phyloP scores from a whole-genome alignment of 2,113 vertebrate species.

The Megaceryle torquata region DNA sequence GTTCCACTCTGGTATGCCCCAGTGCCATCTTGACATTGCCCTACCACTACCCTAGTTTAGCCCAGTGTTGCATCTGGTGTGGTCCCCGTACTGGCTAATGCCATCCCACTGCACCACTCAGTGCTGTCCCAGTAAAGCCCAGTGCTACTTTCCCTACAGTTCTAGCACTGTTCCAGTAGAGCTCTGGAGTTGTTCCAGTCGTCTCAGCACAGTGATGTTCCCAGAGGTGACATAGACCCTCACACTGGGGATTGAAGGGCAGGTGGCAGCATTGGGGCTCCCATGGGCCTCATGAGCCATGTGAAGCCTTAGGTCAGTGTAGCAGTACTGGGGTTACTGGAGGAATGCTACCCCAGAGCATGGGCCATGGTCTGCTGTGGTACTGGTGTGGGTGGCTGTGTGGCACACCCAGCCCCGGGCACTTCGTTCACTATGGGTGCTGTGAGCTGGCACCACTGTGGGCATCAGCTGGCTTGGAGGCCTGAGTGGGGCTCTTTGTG shows the following conservation, averaged over 20 bases:
- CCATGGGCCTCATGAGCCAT: fast-evolving
- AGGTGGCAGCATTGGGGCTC: background rate
- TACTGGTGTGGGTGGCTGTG: fast-evolving
- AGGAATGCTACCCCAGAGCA: background rate
- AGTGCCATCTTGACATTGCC: background rate
- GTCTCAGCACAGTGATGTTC: background rate
- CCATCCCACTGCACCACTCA: fast-evolving
- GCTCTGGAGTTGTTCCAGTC: background rate
- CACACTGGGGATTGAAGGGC: fast-evolving
- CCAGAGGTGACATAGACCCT: background rate
- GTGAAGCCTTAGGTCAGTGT: background rate
- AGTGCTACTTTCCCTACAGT: background rate
- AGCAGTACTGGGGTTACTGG: background rate
- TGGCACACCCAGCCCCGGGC: background rate
- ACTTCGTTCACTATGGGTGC: fast-evolving
- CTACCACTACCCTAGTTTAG: background rate
- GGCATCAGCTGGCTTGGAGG: background rate
- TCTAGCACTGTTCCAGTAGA: background rate
- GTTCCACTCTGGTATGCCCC: background rate
- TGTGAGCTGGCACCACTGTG: background rate
- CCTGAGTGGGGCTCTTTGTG: background rate
- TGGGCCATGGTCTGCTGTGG: fast-evolving
- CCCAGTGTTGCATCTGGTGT: background rate
- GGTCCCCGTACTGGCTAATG: background rate
- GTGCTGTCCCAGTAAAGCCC: background rate